Conservation (phyloP, 2,888 invertebrate species). For the Drosophila niveifrons region DNA sequence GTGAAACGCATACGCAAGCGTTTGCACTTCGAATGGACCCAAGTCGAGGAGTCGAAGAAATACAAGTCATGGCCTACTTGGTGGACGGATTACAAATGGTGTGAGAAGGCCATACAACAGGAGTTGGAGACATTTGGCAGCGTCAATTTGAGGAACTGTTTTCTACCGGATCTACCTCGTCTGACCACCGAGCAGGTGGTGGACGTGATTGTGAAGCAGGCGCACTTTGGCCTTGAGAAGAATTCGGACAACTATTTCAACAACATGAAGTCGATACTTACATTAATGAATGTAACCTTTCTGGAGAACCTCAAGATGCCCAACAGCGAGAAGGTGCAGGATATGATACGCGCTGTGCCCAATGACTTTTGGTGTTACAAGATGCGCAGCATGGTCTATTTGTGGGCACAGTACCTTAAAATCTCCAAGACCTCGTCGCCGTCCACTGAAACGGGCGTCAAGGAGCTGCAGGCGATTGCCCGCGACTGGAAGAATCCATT, state of each 20-base stretch:
- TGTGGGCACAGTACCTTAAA: slow-evolving; percentile 63
- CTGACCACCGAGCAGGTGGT: slow-evolving; percentile 63
- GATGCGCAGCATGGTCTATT: slow-evolving; percentile 66
- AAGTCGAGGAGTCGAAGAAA: slow-evolving; percentile 44
- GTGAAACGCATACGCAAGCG: slow-evolving; percentile 62
- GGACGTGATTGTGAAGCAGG: slow-evolving; percentile 57
- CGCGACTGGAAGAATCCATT: slow-evolving; percentile 63
- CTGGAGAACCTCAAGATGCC: slow-evolving; percentile 58
- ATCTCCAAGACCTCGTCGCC: slow-evolving; percentile 47
- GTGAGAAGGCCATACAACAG: slow-evolving; percentile 54
- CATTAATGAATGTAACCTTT: slow-evolving; percentile 64
- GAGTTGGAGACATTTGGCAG: slow-evolving; percentile 46
- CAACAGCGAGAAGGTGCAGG: slow-evolving; percentile 54
- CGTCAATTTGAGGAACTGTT: slow-evolving; percentile 60
- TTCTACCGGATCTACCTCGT: slow-evolving; percentile 64
- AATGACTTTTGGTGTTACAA: slow-evolving; percentile 64
- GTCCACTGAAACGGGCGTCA: slow-evolving; percentile 43
- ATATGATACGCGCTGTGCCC: slow-evolving; percentile 64
- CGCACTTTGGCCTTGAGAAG: slow-evolving; percentile 57
- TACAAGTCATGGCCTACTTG: slow-evolving; percentile 60
- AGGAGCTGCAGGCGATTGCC: slow-evolving; percentile 55
- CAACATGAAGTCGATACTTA: slow-evolving; percentile 65
- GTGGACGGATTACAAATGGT: slow-evolving; percentile 68
- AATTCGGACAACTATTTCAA: slow-evolving; percentile 66
- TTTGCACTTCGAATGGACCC: slow-evolving; percentile 52